These are phyloP conservation scores for Amphiprion clarkii DNA, from an alignment of 2,797 vertebrate genomes.

Conservation along the genomic window DNA sequence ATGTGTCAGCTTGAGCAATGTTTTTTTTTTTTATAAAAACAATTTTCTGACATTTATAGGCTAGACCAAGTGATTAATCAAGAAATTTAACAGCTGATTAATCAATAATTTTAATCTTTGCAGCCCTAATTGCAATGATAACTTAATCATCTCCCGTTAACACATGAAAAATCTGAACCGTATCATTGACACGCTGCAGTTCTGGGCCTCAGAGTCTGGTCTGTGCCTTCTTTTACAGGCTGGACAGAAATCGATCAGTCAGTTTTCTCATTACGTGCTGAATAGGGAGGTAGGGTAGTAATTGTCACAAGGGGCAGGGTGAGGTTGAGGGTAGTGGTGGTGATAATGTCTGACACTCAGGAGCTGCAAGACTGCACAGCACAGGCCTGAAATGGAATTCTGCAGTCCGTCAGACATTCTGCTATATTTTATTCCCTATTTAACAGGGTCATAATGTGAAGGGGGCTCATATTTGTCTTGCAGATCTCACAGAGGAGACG, in stretches of 20 bases:
- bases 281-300: conserved; percentile 85
- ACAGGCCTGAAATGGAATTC: conserved; percentile 73
- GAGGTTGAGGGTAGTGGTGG: conserved; percentile 82
- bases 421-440: conserved; percentile 75
- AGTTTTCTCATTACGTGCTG: conserved; percentile 86
- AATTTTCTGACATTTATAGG: neutral
- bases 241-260: conserved; percentile 86
- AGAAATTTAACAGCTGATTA: conserved; percentile 1
- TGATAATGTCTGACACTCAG: conserved; percentile 81
- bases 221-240: conserved; percentile 77
- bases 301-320: conserved; percentile 85
- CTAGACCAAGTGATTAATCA: neutral
- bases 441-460: conserved; percentile 69
- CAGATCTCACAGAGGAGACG: conserved; percentile 45
- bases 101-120: conserved; percentile 25
- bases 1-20: neutral
- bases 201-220: conserved; percentile 51
- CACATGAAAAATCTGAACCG: conserved; percentile 30
- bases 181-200: conserved; percentile 51
- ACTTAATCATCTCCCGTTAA: conserved; percentile 25
- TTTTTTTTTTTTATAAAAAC: neutral
- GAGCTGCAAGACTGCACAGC: conserved; percentile 76
- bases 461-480: conserved; percentile 63
- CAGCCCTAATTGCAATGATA: conserved; percentile 6
- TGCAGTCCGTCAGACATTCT: conserved; percentile 69